Conservation (phyloP, 1,140 invertebrate species). For the Drosophila obscura region DNA sequence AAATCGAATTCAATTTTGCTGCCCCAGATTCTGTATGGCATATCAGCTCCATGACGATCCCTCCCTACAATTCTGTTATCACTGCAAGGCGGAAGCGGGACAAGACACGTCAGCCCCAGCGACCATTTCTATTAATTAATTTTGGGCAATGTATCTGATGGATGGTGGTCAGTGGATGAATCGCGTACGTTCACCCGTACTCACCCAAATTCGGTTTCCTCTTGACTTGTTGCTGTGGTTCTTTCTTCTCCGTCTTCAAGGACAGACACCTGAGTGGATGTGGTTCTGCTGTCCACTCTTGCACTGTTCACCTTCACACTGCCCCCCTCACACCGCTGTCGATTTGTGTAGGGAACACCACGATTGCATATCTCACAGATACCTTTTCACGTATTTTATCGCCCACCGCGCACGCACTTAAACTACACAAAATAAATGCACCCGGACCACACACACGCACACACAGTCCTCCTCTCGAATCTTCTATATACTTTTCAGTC, state of each 20-base stretch:
- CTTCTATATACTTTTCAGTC: too few species aligned
- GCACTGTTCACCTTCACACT: slow-evolving; percentile 28
- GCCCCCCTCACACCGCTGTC: neutral
- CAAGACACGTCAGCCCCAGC: slow-evolving; percentile 59
- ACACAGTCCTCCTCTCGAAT: too few species aligned
- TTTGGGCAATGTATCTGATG: slow-evolving; percentile 15
- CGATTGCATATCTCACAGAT: slow-evolving; percentile 45
- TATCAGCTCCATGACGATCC: slow-evolving; percentile 20
- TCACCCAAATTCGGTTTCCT: slow-evolving; percentile 41
- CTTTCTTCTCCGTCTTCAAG: neutral
- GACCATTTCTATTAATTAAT: neutral
- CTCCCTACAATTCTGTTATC: slow-evolving; percentile 41
- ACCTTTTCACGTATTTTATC: slow-evolving; percentile 9
- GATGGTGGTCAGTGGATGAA: neutral
- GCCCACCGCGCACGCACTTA: slow-evolving; percentile 2
- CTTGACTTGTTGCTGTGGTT: slow-evolving; percentile 59
- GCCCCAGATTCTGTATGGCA: slow-evolving; percentile 53
- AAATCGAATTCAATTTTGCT: slow-evolving; percentile 55
- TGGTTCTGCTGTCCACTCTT: slow-evolving; percentile 9
- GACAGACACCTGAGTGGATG: neutral
- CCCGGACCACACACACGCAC: too few species aligned
- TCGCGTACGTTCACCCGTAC: slow-evolving; percentile 2
- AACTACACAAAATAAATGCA: slow-evolving; percentile 10
- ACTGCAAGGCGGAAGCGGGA: slow-evolving; percentile 61
- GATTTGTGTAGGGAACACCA: slow-evolving; percentile 12